Percentiles rank a stretch among this genome's conserved stretches.
Conservation (phyloP, 2,888 invertebrate genomes). For the Marronus borbonicus region DNA sequence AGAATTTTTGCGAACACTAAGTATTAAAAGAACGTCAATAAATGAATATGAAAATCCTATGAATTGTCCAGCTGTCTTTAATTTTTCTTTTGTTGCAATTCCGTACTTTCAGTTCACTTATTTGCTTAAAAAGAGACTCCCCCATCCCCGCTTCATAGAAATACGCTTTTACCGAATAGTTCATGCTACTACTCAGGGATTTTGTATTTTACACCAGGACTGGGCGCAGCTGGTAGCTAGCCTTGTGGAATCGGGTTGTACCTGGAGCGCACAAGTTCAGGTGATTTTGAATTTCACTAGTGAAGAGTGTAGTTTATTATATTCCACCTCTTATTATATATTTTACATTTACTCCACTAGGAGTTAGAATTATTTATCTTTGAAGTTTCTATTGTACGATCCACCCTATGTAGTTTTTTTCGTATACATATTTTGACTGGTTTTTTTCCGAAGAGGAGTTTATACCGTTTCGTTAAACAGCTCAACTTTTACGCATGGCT, state of each 20-base stretch:
- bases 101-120: neutral
- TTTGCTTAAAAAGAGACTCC: neutral
- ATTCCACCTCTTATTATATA: constrained; percentile 9
- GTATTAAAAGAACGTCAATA: too few relatives aligned
- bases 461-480: constrained; percentile 66
- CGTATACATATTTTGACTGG: constrained; percentile 36
- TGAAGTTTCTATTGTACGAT: neutral
- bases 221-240: constrained; percentile 91
- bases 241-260: constrained; percentile 88
- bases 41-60: too few relatives aligned
- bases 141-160: neutral
- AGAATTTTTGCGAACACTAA: too few relatives aligned
- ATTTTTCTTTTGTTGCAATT: too few relatives aligned
- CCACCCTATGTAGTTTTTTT: constrained; percentile 37
- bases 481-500: constrained; percentile 64
- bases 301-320: constrained; percentile 32
- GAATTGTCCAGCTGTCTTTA: too few relatives aligned
- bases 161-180: neutral
- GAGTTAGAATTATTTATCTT: neutral
- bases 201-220: constrained; percentile 72
- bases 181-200: neutral
- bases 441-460: constrained; percentile 12
- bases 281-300: constrained; percentile 70
- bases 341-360: neutral
- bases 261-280: constrained; percentile 85